Percentiles rank a stretch among this genome's conserved stretches.
Evolutionary conservation across 1,140 invertebrate species (phyloP).

Genomic region (Papilio xuthus): DNA sequence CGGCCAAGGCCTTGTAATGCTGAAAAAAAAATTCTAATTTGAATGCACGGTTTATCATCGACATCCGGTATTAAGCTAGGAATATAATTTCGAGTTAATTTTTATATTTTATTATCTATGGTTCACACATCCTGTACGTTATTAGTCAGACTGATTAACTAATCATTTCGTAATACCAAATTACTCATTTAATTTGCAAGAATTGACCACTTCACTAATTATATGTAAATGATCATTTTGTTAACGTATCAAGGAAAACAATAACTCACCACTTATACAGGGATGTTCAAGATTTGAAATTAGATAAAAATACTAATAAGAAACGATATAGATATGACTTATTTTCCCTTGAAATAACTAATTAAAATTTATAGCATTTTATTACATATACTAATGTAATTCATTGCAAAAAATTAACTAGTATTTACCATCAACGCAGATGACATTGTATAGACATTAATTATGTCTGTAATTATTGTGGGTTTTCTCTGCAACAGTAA

Average conservation of each 20-base stretch:
- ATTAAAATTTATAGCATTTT: neutral
- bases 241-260: constrained; percentile 11
- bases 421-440: constrained; percentile 42
- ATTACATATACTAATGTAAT: neutral
- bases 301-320: neutral
- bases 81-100: constrained; percentile 31
- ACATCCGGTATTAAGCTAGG: constrained; percentile 29
- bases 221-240: neutral
- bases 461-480: constrained; percentile 66
- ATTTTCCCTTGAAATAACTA: neutral
- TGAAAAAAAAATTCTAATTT: constrained; percentile 36
- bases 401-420: neutral
- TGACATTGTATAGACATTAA: constrained; percentile 66
- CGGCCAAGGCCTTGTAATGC: constrained; percentile 32
- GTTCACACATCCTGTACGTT: constrained; percentile 30
- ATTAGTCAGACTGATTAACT: constrained; percentile 36
- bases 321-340: neutral
- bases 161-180: constrained; percentile 29
- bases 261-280: neutral
- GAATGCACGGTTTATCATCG: constrained; percentile 35
- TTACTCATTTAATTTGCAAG: constrained; percentile 36
- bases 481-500: constrained; percentile 60
- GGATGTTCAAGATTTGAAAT: neutral
- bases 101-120: constrained; percentile 32
- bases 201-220: constrained; percentile 24